Base-by-base conservation (phyloP, 1,140 invertebrate species). In the Drosophila arizonae region DNA sequence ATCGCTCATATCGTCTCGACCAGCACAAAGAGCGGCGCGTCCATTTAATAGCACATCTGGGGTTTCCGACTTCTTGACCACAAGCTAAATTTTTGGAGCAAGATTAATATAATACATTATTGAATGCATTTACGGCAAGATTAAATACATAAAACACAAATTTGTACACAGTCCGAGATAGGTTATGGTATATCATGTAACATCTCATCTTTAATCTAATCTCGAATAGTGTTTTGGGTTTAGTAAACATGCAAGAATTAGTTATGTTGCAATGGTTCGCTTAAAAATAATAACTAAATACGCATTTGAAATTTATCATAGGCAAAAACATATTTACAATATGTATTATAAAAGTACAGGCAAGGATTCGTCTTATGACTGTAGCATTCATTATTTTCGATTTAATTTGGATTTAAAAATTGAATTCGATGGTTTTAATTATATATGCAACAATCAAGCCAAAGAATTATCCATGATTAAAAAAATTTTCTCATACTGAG, bases 1-100 rank as follows among this genome's bases (percentile, higher is more conserved):
- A 13, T 95, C 96, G 15, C 94, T 95, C 78, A 96, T 93, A 80
- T 96, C 95, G 87, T 96, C 94, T 56, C 94, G 92, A 68, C 96
- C 96, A 10, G 95, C 96, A 70, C 94, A 94, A 6, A 96, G 90
- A 2, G 96, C 96, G 90, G 96, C 96, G 60, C 96, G 92, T 36
- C 96, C 96, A 87, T 95, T 96, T 36, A 97, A 93, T 62, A 97
- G 95, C 55, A 92, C 62, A 30, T 90, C 79, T 6, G 86, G 90
- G 60, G 94, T 93, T 76, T 93, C 92, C 17, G 93, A 92, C 81
- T 94, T 94, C 82, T 94, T 94, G 76, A 94, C 92, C 80, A 93
- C 94, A 75, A 93, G 93, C 93, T 93, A 79, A 74, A 73, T 56
- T 52, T 50, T 45, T 51, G 68, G 17, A 72, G 13, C 54, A 78